Conservation (phyloP, 2,797 vertebrate species). For the Harpagifer antarcticus region DNA sequence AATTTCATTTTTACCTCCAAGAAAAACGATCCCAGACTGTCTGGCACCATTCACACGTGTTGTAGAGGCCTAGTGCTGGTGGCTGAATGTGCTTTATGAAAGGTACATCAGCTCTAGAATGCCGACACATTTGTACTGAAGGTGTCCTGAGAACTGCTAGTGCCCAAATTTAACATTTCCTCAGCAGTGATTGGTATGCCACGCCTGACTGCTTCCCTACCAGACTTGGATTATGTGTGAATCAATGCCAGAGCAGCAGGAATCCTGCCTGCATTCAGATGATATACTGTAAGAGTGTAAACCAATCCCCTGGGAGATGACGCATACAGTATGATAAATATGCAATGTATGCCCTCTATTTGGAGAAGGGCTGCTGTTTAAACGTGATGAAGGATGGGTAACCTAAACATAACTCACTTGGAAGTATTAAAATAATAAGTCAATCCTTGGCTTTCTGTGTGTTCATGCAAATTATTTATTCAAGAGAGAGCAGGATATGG, state of each 20-base stretch:
- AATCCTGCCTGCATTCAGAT: constrained; percentile 67
- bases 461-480: constrained; percentile 8
- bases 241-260: constrained; percentile 67
- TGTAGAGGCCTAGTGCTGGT: not conserved
- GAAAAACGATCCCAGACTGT: constrained; percentile 10
- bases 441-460: constrained; percentile 2
- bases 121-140: constrained; percentile 35
- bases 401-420: constrained; percentile 35
- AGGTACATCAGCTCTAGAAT: constrained; percentile 37
- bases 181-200: constrained; percentile 59
- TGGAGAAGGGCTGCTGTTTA: constrained; percentile 19
- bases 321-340: constrained; percentile 69
- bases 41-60: constrained; percentile 14
- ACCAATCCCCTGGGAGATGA: constrained; percentile 65
- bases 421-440: constrained; percentile 41
- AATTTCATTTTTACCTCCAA: constrained; percentile 8
- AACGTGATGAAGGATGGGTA: constrained; percentile 33
- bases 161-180: constrained; percentile 52
- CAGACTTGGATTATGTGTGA: constrained; percentile 64
- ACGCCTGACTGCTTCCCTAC: constrained; percentile 48
- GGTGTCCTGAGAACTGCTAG: constrained; percentile 28
- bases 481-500: not conserved
- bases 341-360: constrained; percentile 58
- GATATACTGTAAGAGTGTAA: constrained; percentile 57
- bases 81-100: constrained; percentile 38